Conservation (phyloP, 2,888 invertebrate genomes). For the Drosophila anomalipes region DNA sequence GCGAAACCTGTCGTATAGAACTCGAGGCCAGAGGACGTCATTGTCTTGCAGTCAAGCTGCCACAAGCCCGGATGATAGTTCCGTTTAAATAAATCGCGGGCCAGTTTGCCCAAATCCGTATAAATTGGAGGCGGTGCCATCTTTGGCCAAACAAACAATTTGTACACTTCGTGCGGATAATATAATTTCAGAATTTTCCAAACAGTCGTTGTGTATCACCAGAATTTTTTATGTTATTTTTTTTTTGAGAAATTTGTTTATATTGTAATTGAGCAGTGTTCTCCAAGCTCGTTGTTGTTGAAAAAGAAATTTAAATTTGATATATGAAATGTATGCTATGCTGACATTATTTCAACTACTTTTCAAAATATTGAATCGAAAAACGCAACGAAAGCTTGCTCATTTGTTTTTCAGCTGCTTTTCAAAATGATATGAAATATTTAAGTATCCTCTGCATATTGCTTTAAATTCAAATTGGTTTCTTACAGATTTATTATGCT, state of each 20-base stretch:
- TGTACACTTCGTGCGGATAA: conserved; percentile 30
- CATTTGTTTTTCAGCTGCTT: background rate
- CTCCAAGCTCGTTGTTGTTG: conserved; percentile 1
- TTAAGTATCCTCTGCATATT: background rate
- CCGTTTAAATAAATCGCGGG: conserved; percentile 96
- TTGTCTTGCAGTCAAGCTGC: conserved; percentile 97
- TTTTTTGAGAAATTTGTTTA: conserved; percentile 15
- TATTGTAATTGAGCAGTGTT: conserved; percentile 6
- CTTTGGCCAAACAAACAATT: conserved; percentile 59
- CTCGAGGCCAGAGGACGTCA: conserved; percentile 95
- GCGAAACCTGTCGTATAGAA: conserved; percentile 95
- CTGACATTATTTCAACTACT: conserved; percentile 1
- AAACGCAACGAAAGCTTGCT: conserved; percentile 13
- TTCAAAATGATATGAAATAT: background rate
- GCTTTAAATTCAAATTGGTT: conserved; percentile 10
- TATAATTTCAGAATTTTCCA: conserved; percentile 50
- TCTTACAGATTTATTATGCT: conserved; percentile 28
- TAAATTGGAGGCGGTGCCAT: conserved; percentile 97
- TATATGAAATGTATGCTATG: conserved; percentile 31
- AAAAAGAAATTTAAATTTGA: conserved; percentile 16
- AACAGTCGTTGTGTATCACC: conserved; percentile 47
- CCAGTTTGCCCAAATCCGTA: conserved; percentile 96
- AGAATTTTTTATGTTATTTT: conserved; percentile 44
- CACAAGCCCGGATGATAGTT: conserved; percentile 98
- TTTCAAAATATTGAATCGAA: background rate